These are phyloP conservation scores for Aradophagus sp. DNA, from an alignment of 1,140 invertebrate species.

Conservation along the genomic window DNA sequence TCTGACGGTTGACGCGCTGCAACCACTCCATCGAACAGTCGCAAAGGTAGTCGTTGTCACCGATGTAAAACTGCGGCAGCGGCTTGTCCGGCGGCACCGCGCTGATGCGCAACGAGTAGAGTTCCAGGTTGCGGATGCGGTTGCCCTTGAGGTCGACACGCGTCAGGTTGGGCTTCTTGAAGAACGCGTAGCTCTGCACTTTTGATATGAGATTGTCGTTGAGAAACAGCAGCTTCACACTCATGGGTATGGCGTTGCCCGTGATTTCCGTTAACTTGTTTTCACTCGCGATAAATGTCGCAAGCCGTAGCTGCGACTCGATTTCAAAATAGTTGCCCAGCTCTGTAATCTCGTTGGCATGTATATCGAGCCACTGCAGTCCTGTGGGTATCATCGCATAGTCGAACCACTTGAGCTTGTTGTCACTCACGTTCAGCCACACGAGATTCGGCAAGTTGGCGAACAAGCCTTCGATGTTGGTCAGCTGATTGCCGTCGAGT, in stretches of 20 bases:
- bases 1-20: conserved; percentile 83
- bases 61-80: conserved; percentile 93
- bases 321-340: conserved; percentile 93
- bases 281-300: conserved; percentile 89
- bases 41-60: conserved; percentile 92
- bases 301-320: conserved; percentile 86
- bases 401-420: conserved; percentile 91
- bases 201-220: conserved; percentile 91
- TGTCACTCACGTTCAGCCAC: conserved; percentile 94
- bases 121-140: conserved; percentile 87
- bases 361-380: conserved; percentile 92
- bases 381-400: conserved; percentile 92
- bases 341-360: conserved; percentile 89
- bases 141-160: conserved; percentile 90
- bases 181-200: conserved; percentile 94
- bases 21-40: conserved; percentile 93
- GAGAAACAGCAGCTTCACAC: conserved; percentile 87
- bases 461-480: conserved; percentile 89
- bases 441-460: conserved; percentile 89
- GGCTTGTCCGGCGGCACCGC: conserved; percentile 83
- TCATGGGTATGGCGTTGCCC: conserved; percentile 88
- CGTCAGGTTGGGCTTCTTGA: conserved; percentile 92
- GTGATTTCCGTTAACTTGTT: conserved; percentile 91
- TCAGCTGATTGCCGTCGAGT: conserved; percentile 90
- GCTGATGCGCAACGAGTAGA: conserved; percentile 89